Base-by-base conservation (phyloP, 2,113 vertebrate genomes). In the Ciconia stormi region DNA sequence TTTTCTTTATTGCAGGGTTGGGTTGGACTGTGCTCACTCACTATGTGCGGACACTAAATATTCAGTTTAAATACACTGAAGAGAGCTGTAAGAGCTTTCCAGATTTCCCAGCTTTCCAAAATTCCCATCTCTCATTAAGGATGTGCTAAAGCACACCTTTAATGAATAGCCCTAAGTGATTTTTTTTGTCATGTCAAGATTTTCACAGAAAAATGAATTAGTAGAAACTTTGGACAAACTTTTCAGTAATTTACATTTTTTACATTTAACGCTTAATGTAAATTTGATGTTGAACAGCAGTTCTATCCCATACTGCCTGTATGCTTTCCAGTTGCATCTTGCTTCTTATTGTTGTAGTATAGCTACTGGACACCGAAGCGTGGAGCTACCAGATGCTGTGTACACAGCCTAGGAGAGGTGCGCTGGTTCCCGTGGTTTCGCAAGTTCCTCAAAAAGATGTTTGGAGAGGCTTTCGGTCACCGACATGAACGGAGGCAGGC, bases 371-470 rank as follows among this genome's bases (percentile, higher is more conserved):
- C 16, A 47, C 34, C 56, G 34, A 72, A 72, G 17, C 2, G 2
- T 22, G 49, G 42, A 67, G 42, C 56, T 55, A 7, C 11, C 38
- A 47, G 46, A 3, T n/a, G 38, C 74, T 52, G 49, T 59, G 44
- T 11, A 18, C 69, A 16, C 66, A 56, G 23, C 14, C 27, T 13
- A 70, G 66, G 40, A 90, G 58, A 77, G 13, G 34, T n/a, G 20
- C 7, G 1, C 42, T 40, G 40, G 11, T 44, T 69, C 66, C 30
- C 0, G 0, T n/a, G 32, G 23, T 7, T 82, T 55, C 14, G 9
- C 30, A 53, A 40, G 34, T 55, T 46, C 42, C 47, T 88, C 40
- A 56, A 19, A 76, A 76, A 52, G 27, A 23, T 1, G 0, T 21
- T 12, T 74, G 65, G 53, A 50, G 50, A 72, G 49, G 13, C 58